phyloP scores from a whole-genome alignment of 2,113 vertebrate species.

The Megatriorchis doriae region DNA sequence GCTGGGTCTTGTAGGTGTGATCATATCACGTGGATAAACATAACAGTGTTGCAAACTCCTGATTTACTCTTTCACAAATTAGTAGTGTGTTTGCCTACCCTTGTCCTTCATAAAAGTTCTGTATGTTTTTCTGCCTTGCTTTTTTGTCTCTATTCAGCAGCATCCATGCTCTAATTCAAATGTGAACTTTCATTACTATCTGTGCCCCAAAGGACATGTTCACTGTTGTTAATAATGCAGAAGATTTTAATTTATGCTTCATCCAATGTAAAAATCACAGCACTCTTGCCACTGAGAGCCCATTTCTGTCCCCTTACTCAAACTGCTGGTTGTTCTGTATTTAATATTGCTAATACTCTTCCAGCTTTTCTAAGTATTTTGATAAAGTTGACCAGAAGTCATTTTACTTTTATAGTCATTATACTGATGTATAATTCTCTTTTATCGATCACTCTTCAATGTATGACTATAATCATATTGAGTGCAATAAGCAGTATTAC shows the following conservation, averaged over 20 bases:
- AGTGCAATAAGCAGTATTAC: conserved; percentile 33
- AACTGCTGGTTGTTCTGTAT: neutral
- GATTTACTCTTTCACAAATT: neutral
- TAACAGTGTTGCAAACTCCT: neutral
- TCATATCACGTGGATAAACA: neutral
- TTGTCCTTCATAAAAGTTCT: neutral
- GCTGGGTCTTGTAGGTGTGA: neutral
- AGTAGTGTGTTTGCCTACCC: neutral
- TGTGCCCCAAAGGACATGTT: neutral
- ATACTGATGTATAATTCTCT: conserved; percentile 23
- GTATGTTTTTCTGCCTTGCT: neutral
- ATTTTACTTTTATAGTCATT: conserved; percentile 26
- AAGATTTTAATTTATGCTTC: conserved; percentile 48
- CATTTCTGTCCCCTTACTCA: neutral
- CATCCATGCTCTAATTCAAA: neutral
- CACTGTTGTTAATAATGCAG: conserved; percentile 45
- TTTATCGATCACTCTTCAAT: neutral
- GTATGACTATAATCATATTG: neutral
- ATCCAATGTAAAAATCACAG: conserved; percentile 18
- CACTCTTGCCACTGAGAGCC: neutral
- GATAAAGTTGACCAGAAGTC: conserved; percentile 36
- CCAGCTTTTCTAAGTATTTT: neutral
- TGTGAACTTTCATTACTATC: conserved; percentile 32
- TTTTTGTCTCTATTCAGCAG: neutral
- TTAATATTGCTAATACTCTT: neutral